These are phyloP conservation scores for Danaus plexippus DNA, from an alignment of 1,140 invertebrate genomes.

Conservation along the genomic window DNA sequence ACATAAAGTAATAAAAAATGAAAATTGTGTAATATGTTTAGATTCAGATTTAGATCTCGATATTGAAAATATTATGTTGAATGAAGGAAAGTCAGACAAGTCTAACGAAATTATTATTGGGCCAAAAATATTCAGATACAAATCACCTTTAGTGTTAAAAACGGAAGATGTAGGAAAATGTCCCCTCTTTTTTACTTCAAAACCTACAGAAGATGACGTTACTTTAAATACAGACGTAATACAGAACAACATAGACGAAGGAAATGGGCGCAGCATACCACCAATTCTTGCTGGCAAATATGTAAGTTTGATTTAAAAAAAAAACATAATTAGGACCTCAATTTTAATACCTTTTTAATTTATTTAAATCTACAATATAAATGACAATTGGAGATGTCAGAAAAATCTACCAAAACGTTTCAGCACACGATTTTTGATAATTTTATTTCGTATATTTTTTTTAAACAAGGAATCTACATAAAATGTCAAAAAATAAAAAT, in stretches of 20 bases:
- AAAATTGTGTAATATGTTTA: constrained; percentile 26
- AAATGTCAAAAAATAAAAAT: constrained; percentile 12
- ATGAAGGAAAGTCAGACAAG: constrained; percentile 14
- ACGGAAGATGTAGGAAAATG: constrained; percentile 13
- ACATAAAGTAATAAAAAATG: constrained; percentile 18
- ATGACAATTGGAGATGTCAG: constrained; percentile 5
- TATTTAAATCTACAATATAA: constrained; percentile 1
- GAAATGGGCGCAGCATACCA: no score
- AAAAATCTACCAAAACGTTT: constrained; percentile 3
- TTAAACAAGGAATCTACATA: constrained; percentile 6
- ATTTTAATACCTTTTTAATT: constrained; percentile 3
- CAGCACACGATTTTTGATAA: constrained; percentile 7
- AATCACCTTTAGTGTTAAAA: constrained; percentile 19
- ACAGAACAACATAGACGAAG: no score
- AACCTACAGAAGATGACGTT: constrained; percentile 18
- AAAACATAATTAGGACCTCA: no score
- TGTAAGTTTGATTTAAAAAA: constrained; percentile 1
- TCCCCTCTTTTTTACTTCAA: constrained; percentile 31
- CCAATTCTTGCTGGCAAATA: constrained; percentile 1
- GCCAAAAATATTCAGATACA: constrained; percentile 40
- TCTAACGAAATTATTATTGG: constrained; percentile 40
- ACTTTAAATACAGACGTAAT: not conserved
- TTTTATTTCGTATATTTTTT: constrained; percentile 29
- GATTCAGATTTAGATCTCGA: constrained; percentile 40
- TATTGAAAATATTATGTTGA: constrained; percentile 26